Conservation (phyloP, 2,797 vertebrate genomes). For the Muscicapa comitata region DNA sequence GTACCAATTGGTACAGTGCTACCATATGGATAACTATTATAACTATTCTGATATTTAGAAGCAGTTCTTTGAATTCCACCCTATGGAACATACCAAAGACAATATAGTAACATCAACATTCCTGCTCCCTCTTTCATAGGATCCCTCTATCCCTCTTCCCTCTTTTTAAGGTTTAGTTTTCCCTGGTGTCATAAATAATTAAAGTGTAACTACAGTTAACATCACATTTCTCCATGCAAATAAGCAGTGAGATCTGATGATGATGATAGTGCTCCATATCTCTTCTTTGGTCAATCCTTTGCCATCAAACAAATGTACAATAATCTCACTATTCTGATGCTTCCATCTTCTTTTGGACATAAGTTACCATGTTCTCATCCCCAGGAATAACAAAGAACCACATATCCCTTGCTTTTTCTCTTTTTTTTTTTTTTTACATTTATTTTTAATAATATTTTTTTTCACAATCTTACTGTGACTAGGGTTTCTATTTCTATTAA, state of each 20-base stretch:
- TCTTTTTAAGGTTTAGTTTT: not conserved
- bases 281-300: not conserved
- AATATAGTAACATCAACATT: not conserved
- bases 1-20: not conserved
- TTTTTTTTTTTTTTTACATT: not conserved
- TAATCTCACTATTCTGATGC: not conserved
- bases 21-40: not conserved
- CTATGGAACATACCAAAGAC: not conserved
- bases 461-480: not conserved
- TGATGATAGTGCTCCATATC: not conserved
- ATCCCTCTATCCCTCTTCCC: not conserved
- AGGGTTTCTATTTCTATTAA: not conserved
- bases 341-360: not conserved
- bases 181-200: not conserved
- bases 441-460: not conserved
- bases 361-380: not conserved
- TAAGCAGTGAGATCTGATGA: not conserved
- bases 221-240: not conserved
- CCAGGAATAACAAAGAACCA: not conserved
- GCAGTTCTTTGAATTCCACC: not conserved
- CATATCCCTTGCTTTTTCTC: not conserved
- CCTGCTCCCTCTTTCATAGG: not conserved
- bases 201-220: not conserved
- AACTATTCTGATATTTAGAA: not conserved
- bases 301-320: not conserved